A percentile compares a stretch with the other conserved stretches of the same genome.
phyloP scores from a whole-genome alignment of 2,888 invertebrate species.

The Adelphocoris suturalis region DNA sequence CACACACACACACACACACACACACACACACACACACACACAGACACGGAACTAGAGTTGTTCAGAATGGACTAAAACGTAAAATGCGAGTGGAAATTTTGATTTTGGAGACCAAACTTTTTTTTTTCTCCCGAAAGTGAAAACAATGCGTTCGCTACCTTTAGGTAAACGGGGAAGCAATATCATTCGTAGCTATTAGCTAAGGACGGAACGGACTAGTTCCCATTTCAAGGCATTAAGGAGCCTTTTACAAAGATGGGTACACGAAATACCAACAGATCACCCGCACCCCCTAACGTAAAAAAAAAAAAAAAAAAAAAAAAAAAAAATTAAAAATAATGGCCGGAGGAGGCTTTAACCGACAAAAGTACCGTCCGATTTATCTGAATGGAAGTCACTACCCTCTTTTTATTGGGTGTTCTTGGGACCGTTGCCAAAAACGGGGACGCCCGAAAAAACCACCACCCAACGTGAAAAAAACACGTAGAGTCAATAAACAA shows the following conservation, averaged over 20 bases:
- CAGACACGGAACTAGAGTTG: too few species aligned
- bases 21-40: too few species aligned
- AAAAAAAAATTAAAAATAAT: too few species aligned
- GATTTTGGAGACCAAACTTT: too few species aligned
- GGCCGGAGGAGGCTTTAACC: neutral
- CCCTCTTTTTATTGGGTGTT: neutral
- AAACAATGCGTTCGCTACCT: too few species aligned
- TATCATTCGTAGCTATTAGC: too few species aligned
- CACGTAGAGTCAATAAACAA: constrained; percentile 29
- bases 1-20: too few species aligned
- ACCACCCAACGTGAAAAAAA: neutral
- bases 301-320: too few species aligned
- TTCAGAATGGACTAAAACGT: too few species aligned
- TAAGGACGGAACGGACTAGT: neutral
- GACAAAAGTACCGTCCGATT: neutral
- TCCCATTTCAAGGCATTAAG: neutral
- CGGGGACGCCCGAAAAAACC: neutral
- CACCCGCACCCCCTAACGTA: neutral
- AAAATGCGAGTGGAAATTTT: too few species aligned
- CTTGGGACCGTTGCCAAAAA: constrained; percentile 4
- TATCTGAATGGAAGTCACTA: neutral
- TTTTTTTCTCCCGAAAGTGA: too few species aligned
- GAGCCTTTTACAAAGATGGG: neutral
- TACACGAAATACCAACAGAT: neutral
- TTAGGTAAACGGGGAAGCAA: too few species aligned